phyloP scores from a whole-genome alignment of 2,797 vertebrate genomes.

The Prionace glauca region DNA sequence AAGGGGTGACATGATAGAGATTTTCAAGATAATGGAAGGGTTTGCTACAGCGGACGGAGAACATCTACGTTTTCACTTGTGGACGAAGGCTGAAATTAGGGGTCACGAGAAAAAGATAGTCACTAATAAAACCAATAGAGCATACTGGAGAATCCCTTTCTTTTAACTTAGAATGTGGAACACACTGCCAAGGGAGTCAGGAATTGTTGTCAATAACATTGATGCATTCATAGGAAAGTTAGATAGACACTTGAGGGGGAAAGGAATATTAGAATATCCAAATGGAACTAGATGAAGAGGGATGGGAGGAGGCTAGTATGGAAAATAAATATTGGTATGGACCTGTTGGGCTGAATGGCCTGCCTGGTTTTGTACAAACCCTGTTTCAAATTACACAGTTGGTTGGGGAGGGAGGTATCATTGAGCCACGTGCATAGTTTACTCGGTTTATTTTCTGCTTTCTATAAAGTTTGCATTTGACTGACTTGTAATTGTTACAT shows the following conservation, averaged over 20 bases:
- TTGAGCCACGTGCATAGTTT: too few relatives aligned
- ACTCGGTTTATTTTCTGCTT: background rate
- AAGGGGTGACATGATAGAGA: background rate
- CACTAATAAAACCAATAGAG: background rate
- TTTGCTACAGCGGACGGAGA: background rate
- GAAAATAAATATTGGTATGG: background rate
- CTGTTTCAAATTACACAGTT: background rate
- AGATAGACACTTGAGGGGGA: background rate
- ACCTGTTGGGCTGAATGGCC: background rate
- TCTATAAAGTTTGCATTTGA: background rate
- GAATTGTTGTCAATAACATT: background rate
- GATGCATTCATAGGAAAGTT: background rate
- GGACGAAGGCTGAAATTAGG: background rate
- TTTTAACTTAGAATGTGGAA: background rate
- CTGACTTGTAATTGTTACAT: background rate
- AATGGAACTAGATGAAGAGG: background rate
- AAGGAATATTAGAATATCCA: background rate
- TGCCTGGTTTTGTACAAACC: background rate
- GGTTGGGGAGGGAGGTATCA: too few relatives aligned
- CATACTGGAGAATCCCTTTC: background rate
- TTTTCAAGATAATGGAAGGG: background rate
- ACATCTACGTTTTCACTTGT: too few relatives aligned
- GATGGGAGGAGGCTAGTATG: background rate
- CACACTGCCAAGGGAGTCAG: background rate
- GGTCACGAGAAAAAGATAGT: background rate